Conservation (phyloP, 2,113 vertebrate species). For the Syngnathus floridae region DNA sequence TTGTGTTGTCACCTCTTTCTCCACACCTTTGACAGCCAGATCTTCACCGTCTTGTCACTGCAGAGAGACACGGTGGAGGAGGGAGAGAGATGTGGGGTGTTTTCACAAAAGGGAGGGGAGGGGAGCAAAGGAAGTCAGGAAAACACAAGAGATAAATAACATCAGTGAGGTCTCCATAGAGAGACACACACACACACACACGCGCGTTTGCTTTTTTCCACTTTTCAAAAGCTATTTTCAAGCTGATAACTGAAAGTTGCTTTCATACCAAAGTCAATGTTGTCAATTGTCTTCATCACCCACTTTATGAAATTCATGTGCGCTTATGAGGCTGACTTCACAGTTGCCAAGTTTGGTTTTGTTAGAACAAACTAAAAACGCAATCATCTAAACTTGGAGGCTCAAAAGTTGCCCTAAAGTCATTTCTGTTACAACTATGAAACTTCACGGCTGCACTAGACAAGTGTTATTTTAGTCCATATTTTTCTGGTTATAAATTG, state of each 20-base stretch:
- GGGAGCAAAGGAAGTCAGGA: conserved; percentile 20
- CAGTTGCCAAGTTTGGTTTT: neutral
- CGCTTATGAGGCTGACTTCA: neutral
- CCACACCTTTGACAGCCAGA: conserved; percentile 77
- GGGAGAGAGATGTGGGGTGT: conserved; percentile 27
- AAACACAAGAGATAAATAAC: conserved; percentile 27
- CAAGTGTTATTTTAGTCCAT: neutral
- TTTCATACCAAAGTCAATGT: neutral
- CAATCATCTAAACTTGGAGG: neutral
- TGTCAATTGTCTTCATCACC: neutral
- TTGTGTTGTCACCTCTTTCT: conserved; percentile 67
- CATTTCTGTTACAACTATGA: neutral
- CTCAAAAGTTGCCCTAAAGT: conserved; percentile 27
- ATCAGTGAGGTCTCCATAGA: conserved; percentile 23
- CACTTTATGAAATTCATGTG: neutral
- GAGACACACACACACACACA: neutral
- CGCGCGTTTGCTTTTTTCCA: neutral
- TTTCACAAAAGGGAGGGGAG: neutral
- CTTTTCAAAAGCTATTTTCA: conserved; percentile 12
- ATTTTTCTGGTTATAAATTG: neutral
- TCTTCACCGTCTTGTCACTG: conserved; percentile 92
- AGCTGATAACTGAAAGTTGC: neutral
- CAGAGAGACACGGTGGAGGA: conserved; percentile 42
- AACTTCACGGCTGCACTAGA: neutral
- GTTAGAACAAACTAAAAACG: neutral